Evolutionary conservation across 1,140 invertebrate genomes (phyloP).

Genomic region (Lepidotrigona ventralis): DNA sequence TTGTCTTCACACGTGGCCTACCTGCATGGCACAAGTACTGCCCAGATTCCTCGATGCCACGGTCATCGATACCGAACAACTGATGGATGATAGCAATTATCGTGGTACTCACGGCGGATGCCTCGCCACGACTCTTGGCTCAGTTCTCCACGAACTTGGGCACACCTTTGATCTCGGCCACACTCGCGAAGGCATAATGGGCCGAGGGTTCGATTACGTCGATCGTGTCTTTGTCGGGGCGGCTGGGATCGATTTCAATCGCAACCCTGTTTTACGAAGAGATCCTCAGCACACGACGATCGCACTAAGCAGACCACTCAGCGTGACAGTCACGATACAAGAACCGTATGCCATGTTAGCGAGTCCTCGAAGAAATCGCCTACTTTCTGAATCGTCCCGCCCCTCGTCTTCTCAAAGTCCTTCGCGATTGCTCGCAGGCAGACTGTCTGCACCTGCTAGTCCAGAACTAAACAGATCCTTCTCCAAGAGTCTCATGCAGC

Average conservation of each 20-base stretch:
- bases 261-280: constrained; percentile 70
- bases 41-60: constrained; percentile 82
- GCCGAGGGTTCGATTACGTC: constrained; percentile 94
- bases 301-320: constrained; percentile 74
- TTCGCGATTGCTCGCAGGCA: constrained; percentile 56
- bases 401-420: constrained; percentile 52
- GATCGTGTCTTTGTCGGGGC: constrained; percentile 86
- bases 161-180: constrained; percentile 97
- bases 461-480: constrained; percentile 77
- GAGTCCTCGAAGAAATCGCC: constrained; percentile 70
- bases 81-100: constrained; percentile 95
- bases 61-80: constrained; percentile 84
- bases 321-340: constrained; percentile 77
- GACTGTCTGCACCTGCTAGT: constrained; percentile 76
- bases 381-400: constrained; percentile 74
- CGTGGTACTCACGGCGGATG: constrained; percentile 92
- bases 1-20: constrained; percentile 95
- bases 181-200: constrained; percentile 95
- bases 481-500: constrained; percentile 64
- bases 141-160: constrained; percentile 96
- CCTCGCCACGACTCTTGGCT: constrained; percentile 94
- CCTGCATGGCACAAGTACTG: constrained; percentile 83
- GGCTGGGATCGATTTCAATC: constrained; percentile 74
- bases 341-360: constrained; percentile 47
- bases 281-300: constrained; percentile 78